Evolutionary conservation across 1,140 invertebrate genomes (phyloP).

Genomic region (Sesamia nonagrioides): DNA sequence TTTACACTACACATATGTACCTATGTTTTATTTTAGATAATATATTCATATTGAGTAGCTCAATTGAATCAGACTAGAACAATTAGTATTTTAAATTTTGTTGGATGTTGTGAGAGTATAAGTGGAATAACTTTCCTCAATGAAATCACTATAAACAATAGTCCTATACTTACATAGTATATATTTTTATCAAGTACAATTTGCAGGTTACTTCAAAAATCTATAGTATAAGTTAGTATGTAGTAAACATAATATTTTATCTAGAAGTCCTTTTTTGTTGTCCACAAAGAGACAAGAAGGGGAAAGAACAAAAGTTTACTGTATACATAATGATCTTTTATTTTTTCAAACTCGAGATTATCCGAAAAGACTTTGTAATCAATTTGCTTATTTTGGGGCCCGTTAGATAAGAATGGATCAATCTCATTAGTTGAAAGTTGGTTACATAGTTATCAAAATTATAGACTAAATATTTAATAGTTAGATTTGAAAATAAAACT

Average conservation of each 20-base stretch:
- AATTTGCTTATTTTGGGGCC: slow-evolving; percentile 38
- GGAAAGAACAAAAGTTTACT: slow-evolving; percentile 75
- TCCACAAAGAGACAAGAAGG: slow-evolving; percentile 48
- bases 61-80: slow-evolving; percentile 61
- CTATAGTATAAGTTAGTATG: slow-evolving; percentile 69
- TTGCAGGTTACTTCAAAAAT: slow-evolving; percentile 65
- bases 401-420: slow-evolving; percentile 37
- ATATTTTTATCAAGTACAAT: slow-evolving; percentile 78
- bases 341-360: slow-evolving; percentile 44
- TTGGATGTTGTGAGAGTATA: slow-evolving; percentile 54
- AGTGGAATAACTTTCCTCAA: slow-evolving; percentile 64
- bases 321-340: slow-evolving; percentile 56
- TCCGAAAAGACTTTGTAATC: slow-evolving; percentile 39
- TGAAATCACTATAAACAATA: slow-evolving; percentile 43
- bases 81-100: slow-evolving; percentile 68
- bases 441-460: slow-evolving; percentile 23
- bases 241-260: slow-evolving; percentile 62
- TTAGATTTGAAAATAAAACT: slow-evolving; percentile 27
- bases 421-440: slow-evolving; percentile 33
- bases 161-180: slow-evolving; percentile 45
- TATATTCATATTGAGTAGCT: slow-evolving; percentile 50
- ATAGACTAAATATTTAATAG: slow-evolving; percentile 30
- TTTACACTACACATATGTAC: slow-evolving; percentile 49
- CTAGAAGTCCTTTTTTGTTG: slow-evolving; percentile 55
- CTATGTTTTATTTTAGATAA: slow-evolving; percentile 53